Base-by-base conservation (phyloP, 2,888 invertebrate species). In the Sarcophaga subvicina region DNA sequence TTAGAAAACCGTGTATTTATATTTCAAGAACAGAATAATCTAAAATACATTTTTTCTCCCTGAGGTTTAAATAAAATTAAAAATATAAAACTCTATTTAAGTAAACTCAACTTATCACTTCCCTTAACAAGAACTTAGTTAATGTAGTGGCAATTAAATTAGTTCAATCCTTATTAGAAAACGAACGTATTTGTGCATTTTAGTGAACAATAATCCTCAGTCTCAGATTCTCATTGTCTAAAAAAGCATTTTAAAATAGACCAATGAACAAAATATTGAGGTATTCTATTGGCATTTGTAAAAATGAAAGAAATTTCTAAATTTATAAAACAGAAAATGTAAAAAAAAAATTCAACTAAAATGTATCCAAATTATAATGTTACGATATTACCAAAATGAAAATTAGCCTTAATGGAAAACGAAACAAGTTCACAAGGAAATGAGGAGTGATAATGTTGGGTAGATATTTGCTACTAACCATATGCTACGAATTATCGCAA, bases 401-500 rank as follows among this genome's bases (percentile, higher is more conserved):
- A 79, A 45, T 63, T 47, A 59, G 66, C 70, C 64, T 45, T 67
- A 22, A 70, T 22, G 4, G 54, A 80, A 66, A 76, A 27, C 1
- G n/a, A 69, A 83, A 73, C 79, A 80, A 87, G 85, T 85, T 85
- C 85, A 54, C 69, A 25, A 63, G 10, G 37, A 80, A 80, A 76
- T 62, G 84, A 72, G 84, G 78, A 85, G 85, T 89, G 85, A 88
- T 88, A 85, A 90, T 89, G 88, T 90, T 90, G 90, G 79, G 89
- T 89, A 89, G 92, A 92, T 92, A 89, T 93, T 93, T 93, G 93
- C 92, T 91, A 93, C 92, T 92, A 89, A 91, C 90, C 90, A 93
- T 93, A 93, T 90, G 91, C 93, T 93, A 90, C 93, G 93, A 90
- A 92, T 90, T 91, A 93, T 93, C 93, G 93, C 93, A 85, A 84